Conservation (phyloP, 2,113 vertebrate genomes). For the Crotalus helleri region DNA sequence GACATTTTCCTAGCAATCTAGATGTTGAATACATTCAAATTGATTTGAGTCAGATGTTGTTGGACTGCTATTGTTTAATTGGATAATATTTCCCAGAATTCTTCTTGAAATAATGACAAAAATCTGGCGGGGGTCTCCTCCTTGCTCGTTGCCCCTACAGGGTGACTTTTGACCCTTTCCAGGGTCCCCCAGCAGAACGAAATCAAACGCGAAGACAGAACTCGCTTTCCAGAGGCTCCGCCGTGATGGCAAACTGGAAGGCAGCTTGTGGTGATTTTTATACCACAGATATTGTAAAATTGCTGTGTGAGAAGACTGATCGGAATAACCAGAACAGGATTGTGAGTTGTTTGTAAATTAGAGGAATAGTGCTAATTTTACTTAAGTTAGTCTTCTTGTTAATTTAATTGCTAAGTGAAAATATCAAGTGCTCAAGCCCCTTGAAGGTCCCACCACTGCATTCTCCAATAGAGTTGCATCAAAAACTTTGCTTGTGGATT, state of each 20-base stretch:
- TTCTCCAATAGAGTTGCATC: not conserved
- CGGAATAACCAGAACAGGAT: not conserved
- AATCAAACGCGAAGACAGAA: too few relatives aligned
- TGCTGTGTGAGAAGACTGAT: not conserved
- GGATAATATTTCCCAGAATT: not conserved
- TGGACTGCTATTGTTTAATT: not conserved
- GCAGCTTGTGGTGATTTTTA: not conserved
- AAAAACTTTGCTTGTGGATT: not conserved
- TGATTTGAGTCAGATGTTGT: not conserved
- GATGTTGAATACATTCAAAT: not conserved
- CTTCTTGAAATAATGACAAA: not conserved
- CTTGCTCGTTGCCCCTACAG: too few relatives aligned
- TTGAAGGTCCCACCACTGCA: not conserved
- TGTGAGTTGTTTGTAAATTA: not conserved
- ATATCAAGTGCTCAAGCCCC: not conserved
- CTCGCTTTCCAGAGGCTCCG: too few relatives aligned
- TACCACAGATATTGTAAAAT: not conserved
- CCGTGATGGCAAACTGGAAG: too few relatives aligned
- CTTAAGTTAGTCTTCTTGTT: not conserved
- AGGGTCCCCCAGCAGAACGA: too few relatives aligned
- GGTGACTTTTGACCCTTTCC: too few relatives aligned
- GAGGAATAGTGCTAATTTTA: not conserved
- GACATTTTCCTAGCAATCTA: not conserved
- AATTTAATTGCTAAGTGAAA: not conserved
- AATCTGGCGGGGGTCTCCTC: not conserved